Conservation (phyloP, 2,113 vertebrate genomes). For the Cepphus grylle region DNA sequence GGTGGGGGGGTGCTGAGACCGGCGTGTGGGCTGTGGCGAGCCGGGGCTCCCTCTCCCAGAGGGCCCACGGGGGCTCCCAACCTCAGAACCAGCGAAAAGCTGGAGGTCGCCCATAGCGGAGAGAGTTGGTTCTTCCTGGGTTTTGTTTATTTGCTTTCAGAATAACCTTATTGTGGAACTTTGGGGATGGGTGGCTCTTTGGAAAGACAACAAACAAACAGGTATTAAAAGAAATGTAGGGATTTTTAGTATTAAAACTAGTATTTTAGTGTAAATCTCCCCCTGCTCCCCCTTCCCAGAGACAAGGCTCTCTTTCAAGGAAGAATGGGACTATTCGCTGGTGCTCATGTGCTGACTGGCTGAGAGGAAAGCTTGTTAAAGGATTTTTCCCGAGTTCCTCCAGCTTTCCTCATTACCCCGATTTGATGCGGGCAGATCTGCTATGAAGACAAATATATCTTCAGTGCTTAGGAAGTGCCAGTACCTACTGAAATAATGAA, state of each 20-base stretch:
- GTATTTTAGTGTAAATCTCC: accelerated
- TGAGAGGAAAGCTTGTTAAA: background rate
- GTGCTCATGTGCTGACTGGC: background rate
- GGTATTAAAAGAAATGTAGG: background rate
- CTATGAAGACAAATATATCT: background rate
- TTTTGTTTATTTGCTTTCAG: background rate
- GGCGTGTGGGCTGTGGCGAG: accelerated
- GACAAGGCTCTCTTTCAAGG: background rate
- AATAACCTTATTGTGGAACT: background rate
- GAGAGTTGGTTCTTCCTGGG: background rate
- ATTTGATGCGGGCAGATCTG: background rate
- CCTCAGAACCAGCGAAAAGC: accelerated
- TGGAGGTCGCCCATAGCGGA: background rate
- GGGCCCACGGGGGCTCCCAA: accelerated
- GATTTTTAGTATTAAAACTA: background rate
- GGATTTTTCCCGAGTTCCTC: background rate
- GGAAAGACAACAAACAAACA: background rate
- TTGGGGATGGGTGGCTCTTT: background rate
- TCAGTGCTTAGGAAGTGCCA: background rate
- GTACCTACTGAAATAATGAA: background rate
- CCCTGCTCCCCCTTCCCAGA: accelerated
- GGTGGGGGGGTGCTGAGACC: accelerated
- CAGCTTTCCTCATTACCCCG: background rate
- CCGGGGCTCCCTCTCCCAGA: background rate
- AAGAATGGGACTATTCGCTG: background rate